These are phyloP conservation scores for Meloidogyne floridensis DNA, from an alignment of 1,140 invertebrate genomes.

Conservation along the genomic window DNA sequence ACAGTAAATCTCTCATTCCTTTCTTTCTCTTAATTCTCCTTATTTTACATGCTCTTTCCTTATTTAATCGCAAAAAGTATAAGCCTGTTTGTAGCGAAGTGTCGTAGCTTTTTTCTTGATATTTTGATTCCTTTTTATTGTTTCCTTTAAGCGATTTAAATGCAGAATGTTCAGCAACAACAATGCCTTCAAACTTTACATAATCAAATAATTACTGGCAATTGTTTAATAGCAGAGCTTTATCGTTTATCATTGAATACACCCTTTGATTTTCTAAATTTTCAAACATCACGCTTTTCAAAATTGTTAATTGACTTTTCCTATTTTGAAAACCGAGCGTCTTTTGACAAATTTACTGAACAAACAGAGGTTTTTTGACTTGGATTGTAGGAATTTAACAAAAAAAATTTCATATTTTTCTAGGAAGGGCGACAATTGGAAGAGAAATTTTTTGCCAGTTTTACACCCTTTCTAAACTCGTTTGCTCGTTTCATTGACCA, in stretches of 20 bases:
- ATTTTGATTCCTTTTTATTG: too few species aligned
- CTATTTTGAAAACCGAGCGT: slow-evolving; percentile 45
- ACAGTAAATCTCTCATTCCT: too few species aligned
- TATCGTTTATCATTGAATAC: slow-evolving; percentile 39
- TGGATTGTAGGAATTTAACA: not conserved
- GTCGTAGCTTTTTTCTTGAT: too few species aligned
- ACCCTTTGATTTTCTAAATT: slow-evolving; percentile 43
- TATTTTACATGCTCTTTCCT: too few species aligned
- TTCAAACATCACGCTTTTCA: slow-evolving; percentile 31
- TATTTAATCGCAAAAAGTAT: too few species aligned
- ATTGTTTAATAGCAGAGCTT: slow-evolving; percentile 48
- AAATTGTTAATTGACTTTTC: slow-evolving; percentile 39
- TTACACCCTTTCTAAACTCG: slow-evolving; percentile 18
- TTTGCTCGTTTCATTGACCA: slow-evolving; percentile 39
- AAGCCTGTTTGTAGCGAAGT: too few species aligned
- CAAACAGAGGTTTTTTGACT: slow-evolving; percentile 35
- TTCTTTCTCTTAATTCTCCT: too few species aligned
- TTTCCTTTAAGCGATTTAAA: not conserved
- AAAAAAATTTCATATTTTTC: slow-evolving; percentile 23
- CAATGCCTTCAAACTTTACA: not conserved
- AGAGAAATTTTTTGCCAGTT: slow-evolving; percentile 30
- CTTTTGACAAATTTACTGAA: slow-evolving; percentile 40
- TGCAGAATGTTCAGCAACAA: not conserved
- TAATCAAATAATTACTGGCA: slow-evolving; percentile 29
- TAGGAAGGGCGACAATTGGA: slow-evolving; percentile 39